phyloP scores from a whole-genome alignment of 2,113 vertebrate species.

The Prionailurus bengalensis region DNA sequence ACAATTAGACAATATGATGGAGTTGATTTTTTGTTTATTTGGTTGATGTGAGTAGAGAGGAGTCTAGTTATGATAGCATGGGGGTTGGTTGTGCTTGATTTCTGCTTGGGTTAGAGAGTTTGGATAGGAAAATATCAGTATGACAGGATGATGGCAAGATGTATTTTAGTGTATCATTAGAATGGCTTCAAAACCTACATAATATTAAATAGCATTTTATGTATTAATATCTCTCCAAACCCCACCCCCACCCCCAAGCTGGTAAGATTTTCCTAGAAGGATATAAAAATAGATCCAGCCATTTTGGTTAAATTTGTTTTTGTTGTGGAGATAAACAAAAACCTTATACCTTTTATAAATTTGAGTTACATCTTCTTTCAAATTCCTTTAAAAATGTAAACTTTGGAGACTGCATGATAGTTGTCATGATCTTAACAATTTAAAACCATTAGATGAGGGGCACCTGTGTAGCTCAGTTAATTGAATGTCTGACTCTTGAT shows the following conservation, averaged over 20 bases:
- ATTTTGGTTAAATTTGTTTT: constrained; percentile 1
- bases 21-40: background rate
- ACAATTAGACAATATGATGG: background rate
- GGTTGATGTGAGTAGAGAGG: background rate
- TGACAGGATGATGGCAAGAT: background rate
- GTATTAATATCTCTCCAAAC: background rate
- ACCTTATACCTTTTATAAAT: background rate
- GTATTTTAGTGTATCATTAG: background rate
- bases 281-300: background rate
- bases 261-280: background rate
- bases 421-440: background rate
- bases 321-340: background rate
- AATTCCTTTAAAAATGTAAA: constrained; percentile 18
- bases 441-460: background rate
- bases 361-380: constrained; percentile 29
- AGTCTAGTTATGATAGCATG: background rate
- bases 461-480: no score
- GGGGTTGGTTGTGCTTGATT: background rate
- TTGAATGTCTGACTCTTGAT: no score
- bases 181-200: background rate
- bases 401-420: background rate
- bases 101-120: background rate
- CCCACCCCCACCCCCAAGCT: background rate
- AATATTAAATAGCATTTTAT: background rate
- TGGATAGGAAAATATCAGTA: background rate